A percentile compares a stretch with the other conserved stretches of the same genome.
phyloP scores from a whole-genome alignment of 2,797 vertebrate genomes.

The Rhynchonycteris naso region DNA sequence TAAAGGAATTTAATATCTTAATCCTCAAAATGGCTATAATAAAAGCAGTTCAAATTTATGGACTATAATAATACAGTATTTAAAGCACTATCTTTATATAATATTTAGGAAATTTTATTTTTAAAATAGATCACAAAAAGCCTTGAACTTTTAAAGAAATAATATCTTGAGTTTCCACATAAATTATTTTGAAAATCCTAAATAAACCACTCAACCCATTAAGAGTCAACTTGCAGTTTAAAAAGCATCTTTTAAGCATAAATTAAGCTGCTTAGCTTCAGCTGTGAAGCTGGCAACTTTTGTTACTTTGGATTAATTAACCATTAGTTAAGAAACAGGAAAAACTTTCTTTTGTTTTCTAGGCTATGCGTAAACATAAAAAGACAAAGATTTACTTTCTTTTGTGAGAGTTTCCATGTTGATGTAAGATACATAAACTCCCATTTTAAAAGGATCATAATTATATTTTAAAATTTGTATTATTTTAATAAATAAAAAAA shows the following conservation, averaged over 20 bases:
- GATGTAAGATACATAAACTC: background rate
- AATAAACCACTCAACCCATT: constrained; percentile 42
- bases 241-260: constrained; percentile 54
- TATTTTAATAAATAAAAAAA: constrained; percentile 4
- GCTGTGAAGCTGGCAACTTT: constrained; percentile 20
- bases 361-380: background rate
- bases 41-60: constrained; percentile 8
- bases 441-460: background rate
- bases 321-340: constrained; percentile 32
- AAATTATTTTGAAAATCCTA: constrained; percentile 64
- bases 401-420: constrained; percentile 44
- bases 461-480: background rate
- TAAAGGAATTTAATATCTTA: constrained; percentile 50
- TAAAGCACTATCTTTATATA: constrained; percentile 42
- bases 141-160: constrained; percentile 36
- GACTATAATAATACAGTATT: background rate
- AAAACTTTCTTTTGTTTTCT: constrained; percentile 25
- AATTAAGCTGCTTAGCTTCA: constrained; percentile 53
- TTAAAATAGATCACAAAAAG: constrained; percentile 46
- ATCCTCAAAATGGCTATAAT: constrained; percentile 43
- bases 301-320: constrained; percentile 55
- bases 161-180: constrained; percentile 41
- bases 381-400: constrained; percentile 15
- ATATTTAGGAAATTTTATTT: constrained; percentile 56
- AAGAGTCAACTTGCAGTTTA: constrained; percentile 14